Conservation (phyloP, 2,797 vertebrate species). For the Bucorvus abyssinicus region DNA sequence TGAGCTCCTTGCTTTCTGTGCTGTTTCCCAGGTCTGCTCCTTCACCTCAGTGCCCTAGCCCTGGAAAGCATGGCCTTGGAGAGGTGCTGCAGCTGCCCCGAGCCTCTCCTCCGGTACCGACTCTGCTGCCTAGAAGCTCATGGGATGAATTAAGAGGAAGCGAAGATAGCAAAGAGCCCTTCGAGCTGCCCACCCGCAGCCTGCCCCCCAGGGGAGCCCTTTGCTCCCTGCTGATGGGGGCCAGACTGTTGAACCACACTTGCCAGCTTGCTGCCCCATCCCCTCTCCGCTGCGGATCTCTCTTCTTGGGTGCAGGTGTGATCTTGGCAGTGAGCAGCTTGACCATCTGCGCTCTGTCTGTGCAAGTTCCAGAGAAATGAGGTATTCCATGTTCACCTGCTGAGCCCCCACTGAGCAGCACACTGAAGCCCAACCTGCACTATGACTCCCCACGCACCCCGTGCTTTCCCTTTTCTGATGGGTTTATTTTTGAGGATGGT, state of each 20-base stretch:
- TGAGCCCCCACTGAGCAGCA: constrained; percentile 39
- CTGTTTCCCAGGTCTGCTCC: background rate
- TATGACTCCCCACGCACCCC: background rate
- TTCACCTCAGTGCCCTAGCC: background rate
- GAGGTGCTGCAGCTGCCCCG: background rate
- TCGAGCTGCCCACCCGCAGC: background rate
- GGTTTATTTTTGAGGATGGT: background rate
- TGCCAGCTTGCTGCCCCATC: background rate
- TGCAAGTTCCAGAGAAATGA: constrained; percentile 72
- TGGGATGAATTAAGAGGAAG: background rate
- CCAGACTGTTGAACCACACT: background rate
- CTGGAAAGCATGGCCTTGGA: background rate
- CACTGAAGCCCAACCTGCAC: constrained; percentile 20
- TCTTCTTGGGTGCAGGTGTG: constrained; percentile 12
- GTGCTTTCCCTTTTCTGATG: constrained; percentile 27
- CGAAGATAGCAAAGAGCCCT: background rate
- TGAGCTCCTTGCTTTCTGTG: background rate
- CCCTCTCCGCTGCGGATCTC: constrained; percentile 9
- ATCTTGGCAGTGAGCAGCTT: background rate
- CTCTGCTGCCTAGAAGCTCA: background rate
- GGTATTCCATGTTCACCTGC: constrained; percentile 70
- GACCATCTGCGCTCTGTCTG: constrained; percentile 26
- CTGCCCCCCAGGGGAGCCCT: background rate
- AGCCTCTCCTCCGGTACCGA: background rate
- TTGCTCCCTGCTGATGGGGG: background rate